Percentiles rank a stretch among this genome's conserved stretches.
These are phyloP conservation scores for Rhabdomys pumilio DNA, from an alignment of 2,797 vertebrate genomes.

Conservation along the genomic window DNA sequence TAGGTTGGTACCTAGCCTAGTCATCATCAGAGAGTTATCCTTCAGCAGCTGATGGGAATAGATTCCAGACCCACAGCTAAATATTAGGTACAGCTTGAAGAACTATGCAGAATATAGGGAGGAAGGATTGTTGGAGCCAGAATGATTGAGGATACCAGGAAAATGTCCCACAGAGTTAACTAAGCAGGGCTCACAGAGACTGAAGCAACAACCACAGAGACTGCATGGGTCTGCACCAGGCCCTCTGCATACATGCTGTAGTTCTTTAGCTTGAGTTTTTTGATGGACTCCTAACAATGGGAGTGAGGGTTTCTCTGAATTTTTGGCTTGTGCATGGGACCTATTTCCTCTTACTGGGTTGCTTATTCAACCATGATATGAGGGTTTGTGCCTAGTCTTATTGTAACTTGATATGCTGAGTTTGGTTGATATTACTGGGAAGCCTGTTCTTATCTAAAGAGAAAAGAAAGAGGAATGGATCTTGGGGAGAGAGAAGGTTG, in stretches of 20 bases:
- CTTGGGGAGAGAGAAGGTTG: background rate
- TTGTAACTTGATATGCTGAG: background rate
- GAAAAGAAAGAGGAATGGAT: background rate
- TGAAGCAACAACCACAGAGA: background rate
- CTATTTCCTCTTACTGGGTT: background rate
- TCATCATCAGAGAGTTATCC: background rate
- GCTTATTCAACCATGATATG: background rate
- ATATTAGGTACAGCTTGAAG: background rate
- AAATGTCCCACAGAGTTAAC: background rate
- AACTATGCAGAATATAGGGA: background rate
- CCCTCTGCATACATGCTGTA: background rate
- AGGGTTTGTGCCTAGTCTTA: background rate
- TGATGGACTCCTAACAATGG: background rate
- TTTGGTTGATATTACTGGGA: background rate
- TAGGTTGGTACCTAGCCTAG: background rate
- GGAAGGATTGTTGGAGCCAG: background rate
- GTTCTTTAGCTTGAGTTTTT: background rate
- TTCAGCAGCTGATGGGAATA: background rate
- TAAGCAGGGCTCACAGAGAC: background rate
- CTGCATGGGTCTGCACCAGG: background rate
- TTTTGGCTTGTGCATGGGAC: background rate
- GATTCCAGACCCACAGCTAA: background rate
- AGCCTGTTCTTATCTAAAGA: background rate
- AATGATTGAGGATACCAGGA: background rate
- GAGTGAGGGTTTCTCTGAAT: background rate